Evolutionary conservation across 2,888 invertebrate genomes (phyloP).

Genomic region (Octodonta nipae): DNA sequence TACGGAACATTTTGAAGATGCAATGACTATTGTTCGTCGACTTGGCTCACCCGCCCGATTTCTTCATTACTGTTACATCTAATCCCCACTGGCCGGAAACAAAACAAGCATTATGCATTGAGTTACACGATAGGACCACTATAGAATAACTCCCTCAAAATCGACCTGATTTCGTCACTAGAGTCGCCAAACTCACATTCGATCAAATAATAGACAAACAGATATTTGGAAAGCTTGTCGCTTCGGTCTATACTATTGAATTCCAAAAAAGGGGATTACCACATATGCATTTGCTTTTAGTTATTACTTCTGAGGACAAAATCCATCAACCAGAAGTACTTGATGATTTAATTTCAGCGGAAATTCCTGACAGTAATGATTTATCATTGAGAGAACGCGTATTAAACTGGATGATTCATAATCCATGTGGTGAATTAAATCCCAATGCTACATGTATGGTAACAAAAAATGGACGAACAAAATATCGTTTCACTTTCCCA

Average conservation of each 20-base stretch:
- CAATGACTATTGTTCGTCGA: not conserved
- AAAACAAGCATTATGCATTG: not conserved
- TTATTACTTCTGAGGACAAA: no score
- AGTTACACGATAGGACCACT: not conserved
- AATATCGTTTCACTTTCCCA: not conserved
- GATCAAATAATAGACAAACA: not conserved
- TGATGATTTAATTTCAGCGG: not conserved
- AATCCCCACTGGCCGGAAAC: not conserved
- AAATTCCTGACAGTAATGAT: not conserved
- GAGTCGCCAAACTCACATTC: not conserved
- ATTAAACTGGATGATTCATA: not conserved
- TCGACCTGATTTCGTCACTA: not conserved
- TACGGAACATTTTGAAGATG: not conserved
- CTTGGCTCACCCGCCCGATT: not conserved
- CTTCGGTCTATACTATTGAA: not conserved
- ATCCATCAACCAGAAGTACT: not conserved
- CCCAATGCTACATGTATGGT: not conserved
- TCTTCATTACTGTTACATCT: not conserved
- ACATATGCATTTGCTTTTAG: no score
- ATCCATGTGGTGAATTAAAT: not conserved
- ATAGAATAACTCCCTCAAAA: not conserved
- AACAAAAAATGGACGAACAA: not conserved
- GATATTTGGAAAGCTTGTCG: not conserved
- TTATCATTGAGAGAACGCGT: not conserved
- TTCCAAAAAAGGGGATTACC: not conserved